These are phyloP conservation scores for Zaprionus ghesquierei DNA, from an alignment of 1,140 invertebrate genomes.

Conservation along the genomic window DNA sequence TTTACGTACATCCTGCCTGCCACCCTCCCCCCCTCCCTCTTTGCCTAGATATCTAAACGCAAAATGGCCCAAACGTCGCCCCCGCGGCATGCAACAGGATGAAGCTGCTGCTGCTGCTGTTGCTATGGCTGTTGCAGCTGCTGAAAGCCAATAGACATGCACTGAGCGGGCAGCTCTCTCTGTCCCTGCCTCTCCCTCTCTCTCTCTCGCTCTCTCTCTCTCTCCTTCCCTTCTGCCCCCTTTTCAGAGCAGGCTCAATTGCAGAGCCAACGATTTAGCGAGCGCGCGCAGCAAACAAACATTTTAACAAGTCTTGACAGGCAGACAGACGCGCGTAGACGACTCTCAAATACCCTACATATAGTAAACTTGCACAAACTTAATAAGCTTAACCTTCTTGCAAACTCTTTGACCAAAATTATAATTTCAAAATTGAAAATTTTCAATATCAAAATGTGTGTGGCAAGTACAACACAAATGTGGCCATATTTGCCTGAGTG, in stretches of 20 bases:
- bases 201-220: neutral
- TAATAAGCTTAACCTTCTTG: too few species aligned
- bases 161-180: neutral
- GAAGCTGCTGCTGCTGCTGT: constrained; percentile 2
- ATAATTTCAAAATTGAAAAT: too few species aligned
- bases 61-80: constrained; percentile 3
- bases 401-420: too few species aligned
- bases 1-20: neutral
- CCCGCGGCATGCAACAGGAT: constrained; percentile 59
- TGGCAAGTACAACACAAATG: too few species aligned
- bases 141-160: constrained; percentile 11
- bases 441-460: neutral
- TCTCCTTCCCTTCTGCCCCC: neutral
- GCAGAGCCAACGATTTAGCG: constrained; percentile 11
- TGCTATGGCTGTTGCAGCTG: neutral
- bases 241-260: constrained; percentile 5
- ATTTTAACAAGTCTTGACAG: neutral
- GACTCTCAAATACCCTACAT: neutral
- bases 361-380: neutral
- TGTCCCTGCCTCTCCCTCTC: neutral
- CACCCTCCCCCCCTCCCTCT: neutral
- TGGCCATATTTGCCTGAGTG: neutral
- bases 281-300: neutral
- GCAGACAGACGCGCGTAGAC: neutral
- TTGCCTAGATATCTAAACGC: constrained; percentile 8